Evolutionary conservation across 2,113 vertebrate species (phyloP), one percentile per base, ranked within the genome.

Genomic region (Turdus rufiventris): DNA sequence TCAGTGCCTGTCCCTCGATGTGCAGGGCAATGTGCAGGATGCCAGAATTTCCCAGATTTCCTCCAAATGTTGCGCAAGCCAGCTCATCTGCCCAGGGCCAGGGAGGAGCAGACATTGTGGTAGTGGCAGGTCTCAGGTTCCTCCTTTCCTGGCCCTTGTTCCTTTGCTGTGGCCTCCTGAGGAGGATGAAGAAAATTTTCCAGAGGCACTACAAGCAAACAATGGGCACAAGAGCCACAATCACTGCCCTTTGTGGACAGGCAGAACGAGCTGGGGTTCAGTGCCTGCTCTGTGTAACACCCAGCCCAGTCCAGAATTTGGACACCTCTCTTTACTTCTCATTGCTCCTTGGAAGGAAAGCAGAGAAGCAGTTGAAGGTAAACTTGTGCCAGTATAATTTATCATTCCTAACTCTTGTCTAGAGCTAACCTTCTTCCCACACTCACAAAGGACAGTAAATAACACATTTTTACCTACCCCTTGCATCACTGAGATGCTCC

Each of bases 241-340:
- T 12, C 19, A 24, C 23, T 23, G 17, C 47, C 19, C 1, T 10
- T 61, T 9, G 8, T 19, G 5, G 45, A 48, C 17, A 60, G 11
- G 33, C 7, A 28, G 12, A 25, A 11, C 26, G 29, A 60, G 7
- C 1, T 0, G 0, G 2, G 18, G 10, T 14, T 65, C 20, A 7
- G 19, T 45, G 26, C 58, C 26, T 74, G 25, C 9, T 38, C 5
- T 13, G 31, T 40, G 43, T 8, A 33, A 54, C 16, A 66, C 3
- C 17, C 42, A 33, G 18, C 15, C 28, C 51, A 21, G 53, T 2
- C 20, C 29, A 42, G 33, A 29, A 3, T 18, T 47, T 31, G n/a
- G n/a, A 70, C 23, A 48, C 2, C 3, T 3, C 18, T 6, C 9
- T 34, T 45, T 12, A 3, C 12, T n/a, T 36, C 73, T 61, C 14